Evolutionary conservation across 2,888 invertebrate genomes (phyloP), one percentile per base, ranked within the genome.

Genomic region (Lacanobia oleracea): DNA sequence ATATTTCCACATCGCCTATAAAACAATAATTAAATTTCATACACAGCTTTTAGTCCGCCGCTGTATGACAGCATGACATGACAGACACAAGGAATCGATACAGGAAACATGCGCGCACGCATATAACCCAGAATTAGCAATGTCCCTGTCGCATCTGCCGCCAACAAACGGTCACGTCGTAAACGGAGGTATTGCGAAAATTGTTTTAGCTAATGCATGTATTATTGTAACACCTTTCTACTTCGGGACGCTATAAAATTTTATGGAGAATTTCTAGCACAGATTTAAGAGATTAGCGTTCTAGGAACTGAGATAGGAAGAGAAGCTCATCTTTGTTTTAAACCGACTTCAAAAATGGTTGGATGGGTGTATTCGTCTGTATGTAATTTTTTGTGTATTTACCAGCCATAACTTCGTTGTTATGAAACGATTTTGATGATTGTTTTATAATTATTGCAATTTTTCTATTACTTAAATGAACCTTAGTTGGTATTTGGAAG

Each of bases 111-210:
- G 87, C 85, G 83, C 85, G 81, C 85, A 86, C 88, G 87, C 88
- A 79, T 50, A 87, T 86, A 87, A 88, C 81, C 90, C 93, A 91
- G 91, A 94, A 92, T 94, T 93, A 93, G 94, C 92, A 86, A 90
- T 90, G 91, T 90, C 90, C 87, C 87, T 56, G 83, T 83, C 84
- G 83, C 87, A 86, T 86, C 80, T 86, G 81, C 87, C 68, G 67
- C 71, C 79, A 68, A 79, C 76, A 80, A 85, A 85, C 79, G 83
- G 70, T 77, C 82, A 70, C 79, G 71, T 87, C 85, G 84, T 88
- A 83, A 88, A 86, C 81, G 83, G 72, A 73, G 62, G 73, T 33
- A 79, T 75, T 82, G 77, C 77, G 83, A 85, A 86, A 84, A 87
- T 76, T 85, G 72, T 83, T 73, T 80, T 72, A 81, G 75, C 62